Percentiles rank a stretch among this genome's conserved stretches.
Conservation (phyloP, 1,140 invertebrate genomes). For the Drosophila aff. region DNA sequence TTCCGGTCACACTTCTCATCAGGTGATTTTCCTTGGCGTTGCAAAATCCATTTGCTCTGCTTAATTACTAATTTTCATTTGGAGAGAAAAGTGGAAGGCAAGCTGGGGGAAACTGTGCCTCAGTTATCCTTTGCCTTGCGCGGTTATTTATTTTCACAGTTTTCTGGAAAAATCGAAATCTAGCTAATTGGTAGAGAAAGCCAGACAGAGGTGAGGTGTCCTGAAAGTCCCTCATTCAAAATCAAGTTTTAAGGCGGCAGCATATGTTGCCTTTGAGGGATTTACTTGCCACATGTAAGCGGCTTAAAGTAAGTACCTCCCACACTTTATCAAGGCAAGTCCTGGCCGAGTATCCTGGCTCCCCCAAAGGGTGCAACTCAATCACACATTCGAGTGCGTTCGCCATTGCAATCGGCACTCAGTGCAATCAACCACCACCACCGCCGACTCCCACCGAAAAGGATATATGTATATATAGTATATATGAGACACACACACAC, state of each 20-base stretch:
- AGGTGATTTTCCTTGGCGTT: not conserved
- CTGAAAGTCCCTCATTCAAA: not conserved
- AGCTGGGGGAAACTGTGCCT: too few species aligned
- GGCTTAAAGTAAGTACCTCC: slow-evolving; percentile 8
- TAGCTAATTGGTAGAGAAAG: not conserved
- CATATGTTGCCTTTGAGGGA: not conserved
- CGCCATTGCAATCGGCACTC: slow-evolving; percentile 40
- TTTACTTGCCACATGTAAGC: slow-evolving; percentile 4
- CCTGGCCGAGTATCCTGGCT: not conserved
- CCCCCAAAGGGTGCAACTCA: slow-evolving; percentile 6
- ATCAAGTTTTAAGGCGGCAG: not conserved
- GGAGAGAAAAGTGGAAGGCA: not conserved
- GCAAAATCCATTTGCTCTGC: not conserved
- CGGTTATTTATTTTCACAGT: not conserved
- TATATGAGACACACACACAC: not conserved
- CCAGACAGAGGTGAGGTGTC: not conserved
- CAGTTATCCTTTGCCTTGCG: not conserved
- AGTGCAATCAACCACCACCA: slow-evolving; percentile 28
- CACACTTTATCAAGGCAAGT: not conserved
- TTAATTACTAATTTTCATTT: slow-evolving; percentile 5
- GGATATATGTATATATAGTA: not conserved
- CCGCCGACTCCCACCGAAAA: slow-evolving; percentile 7
- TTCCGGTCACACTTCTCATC: slow-evolving; percentile 6
- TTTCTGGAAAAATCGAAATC: not conserved
- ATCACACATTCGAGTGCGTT: slow-evolving; percentile 21